phyloP scores from a whole-genome alignment of 2,113 vertebrate genomes.

The Scortum barcoo region DNA sequence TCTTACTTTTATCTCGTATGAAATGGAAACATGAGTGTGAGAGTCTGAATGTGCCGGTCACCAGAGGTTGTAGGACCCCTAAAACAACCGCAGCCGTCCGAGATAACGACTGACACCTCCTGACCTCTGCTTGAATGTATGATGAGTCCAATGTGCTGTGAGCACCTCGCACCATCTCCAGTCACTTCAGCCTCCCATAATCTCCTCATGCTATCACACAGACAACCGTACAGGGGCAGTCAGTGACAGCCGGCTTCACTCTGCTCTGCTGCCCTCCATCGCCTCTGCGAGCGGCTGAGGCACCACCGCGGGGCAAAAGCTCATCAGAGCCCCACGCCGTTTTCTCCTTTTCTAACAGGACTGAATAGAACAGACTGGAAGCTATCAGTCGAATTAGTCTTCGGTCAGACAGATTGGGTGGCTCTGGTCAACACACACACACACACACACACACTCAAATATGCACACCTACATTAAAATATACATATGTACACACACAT shows the following conservation, averaged over 20 bases:
- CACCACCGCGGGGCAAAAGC: slow-evolving; percentile 11
- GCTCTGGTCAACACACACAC: slow-evolving; percentile 58
- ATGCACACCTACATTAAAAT: slow-evolving; percentile 64
- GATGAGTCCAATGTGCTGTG: slow-evolving; percentile 69
- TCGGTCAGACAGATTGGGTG: slow-evolving; percentile 39
- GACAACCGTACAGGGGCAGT: slow-evolving; percentile 13
- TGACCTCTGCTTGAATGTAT: slow-evolving; percentile 74
- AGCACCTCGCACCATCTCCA: slow-evolving; percentile 58
- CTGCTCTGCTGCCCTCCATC: slow-evolving; percentile 35
- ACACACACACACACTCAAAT: slow-evolving; percentile 56
- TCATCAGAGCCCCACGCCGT: slow-evolving; percentile 19
- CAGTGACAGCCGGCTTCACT: slow-evolving; percentile 28
- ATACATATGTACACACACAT: slow-evolving; percentile 72
- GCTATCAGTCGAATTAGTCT: slow-evolving; percentile 36
- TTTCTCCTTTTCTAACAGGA: slow-evolving; percentile 56
- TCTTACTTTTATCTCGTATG: slow-evolving; percentile 32
- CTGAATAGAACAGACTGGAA: slow-evolving; percentile 49
- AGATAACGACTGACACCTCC: slow-evolving; percentile 56
- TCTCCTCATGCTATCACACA: slow-evolving; percentile 46
- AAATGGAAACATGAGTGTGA: slow-evolving; percentile 29
- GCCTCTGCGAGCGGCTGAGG: slow-evolving; percentile 19
- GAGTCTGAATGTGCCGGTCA: slow-evolving; percentile 44
- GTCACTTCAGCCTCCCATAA: slow-evolving; percentile 46
- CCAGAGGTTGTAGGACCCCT: slow-evolving; percentile 45
- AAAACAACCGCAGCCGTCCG: slow-evolving; percentile 47